These are phyloP conservation scores for Hippocampus comes DNA, from an alignment of 2,113 vertebrate genomes.

Conservation along the genomic window DNA sequence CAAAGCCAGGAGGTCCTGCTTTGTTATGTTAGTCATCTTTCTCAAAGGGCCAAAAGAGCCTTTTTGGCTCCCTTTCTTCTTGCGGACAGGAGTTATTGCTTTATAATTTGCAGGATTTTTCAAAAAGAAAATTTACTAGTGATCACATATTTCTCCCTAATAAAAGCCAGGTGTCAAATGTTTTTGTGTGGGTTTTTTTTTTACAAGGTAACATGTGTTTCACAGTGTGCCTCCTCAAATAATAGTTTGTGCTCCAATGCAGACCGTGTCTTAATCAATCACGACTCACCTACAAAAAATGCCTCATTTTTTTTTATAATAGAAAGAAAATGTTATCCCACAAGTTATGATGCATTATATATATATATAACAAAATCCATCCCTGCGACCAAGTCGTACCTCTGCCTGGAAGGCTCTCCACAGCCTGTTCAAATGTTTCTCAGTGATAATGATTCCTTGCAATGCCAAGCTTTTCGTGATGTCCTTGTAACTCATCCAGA, in stretches of 20 bases:
- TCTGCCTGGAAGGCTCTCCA: no score
- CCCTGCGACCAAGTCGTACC: no score
- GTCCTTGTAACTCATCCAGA: no score
- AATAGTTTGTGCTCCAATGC: background rate
- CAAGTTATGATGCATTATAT: background rate
- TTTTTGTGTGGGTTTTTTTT: background rate
- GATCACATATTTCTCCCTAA: slow-evolving; percentile 4
- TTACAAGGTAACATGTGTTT: slow-evolving; percentile 1
- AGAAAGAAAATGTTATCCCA: background rate
- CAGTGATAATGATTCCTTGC: no score
- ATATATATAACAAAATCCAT: no score
- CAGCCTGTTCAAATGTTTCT: no score
- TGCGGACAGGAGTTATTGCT: slow-evolving; percentile 24
- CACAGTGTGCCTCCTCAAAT: background rate
- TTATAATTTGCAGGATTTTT: slow-evolving; percentile 21
- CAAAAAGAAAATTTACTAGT: slow-evolving; percentile 11
- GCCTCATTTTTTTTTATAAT: background rate
- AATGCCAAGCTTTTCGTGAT: no score
- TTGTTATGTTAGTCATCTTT: slow-evolving; percentile 70
- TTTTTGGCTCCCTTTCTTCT: slow-evolving; percentile 28
- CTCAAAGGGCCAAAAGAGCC: slow-evolving; percentile 46
- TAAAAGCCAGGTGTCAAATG: background rate
- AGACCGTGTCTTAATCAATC: background rate
- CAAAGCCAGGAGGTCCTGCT: slow-evolving; percentile 68
- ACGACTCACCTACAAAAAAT: background rate